Evolutionary conservation across 2,113 vertebrate species (phyloP), one percentile per base, ranked within the genome.

Genomic region (Chamaetylas fuelleborni): DNA sequence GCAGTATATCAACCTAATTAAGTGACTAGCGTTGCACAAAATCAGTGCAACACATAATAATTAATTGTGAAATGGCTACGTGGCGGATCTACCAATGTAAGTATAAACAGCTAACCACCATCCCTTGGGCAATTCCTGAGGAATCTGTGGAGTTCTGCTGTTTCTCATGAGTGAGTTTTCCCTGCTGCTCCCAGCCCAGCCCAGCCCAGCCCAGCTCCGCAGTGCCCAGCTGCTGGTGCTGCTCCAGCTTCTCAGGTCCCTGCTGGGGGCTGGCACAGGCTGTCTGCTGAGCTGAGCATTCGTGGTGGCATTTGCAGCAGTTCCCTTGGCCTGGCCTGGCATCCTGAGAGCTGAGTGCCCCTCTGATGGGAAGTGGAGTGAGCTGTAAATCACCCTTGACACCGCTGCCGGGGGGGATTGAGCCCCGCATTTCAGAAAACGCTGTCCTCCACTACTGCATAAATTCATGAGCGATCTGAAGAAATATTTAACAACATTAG

Each of bases 301-400:
- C 8, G 70, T 0, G 1, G 23, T 12, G 0, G 1, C 0, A 0
- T 17, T 3, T 42, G 19, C 81, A 73, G 62, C 58, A 12, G 42
- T 3, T 62, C 78, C 81, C 74, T 65, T 0, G 29, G 82, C 47
- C 69, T 14, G 64, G 19, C 6, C 8, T 14, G 79, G 88, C 47
- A 40, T 19, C 86, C 72, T 0, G 28, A 74, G 76, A 74, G 67
- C 67, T 0, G 18, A 72, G 36, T 4, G 58, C 67, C 26, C 43
- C 34, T 28, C 60, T 60, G 88, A 28, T 2, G 4, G 7, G 31
- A 24, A 34, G 67, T 11, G 42, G 58, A 70, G 48, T 0, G 65
- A 71, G 91, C 76, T 81, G 60, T 13, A 18, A 93, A 64, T 19
- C 10, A 11, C 43, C 56, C 83, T 57, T 23, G 67, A 70, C 65